Evolutionary conservation across 2,797 vertebrate species (phyloP).

Genomic region (Hydrophis major): DNA sequence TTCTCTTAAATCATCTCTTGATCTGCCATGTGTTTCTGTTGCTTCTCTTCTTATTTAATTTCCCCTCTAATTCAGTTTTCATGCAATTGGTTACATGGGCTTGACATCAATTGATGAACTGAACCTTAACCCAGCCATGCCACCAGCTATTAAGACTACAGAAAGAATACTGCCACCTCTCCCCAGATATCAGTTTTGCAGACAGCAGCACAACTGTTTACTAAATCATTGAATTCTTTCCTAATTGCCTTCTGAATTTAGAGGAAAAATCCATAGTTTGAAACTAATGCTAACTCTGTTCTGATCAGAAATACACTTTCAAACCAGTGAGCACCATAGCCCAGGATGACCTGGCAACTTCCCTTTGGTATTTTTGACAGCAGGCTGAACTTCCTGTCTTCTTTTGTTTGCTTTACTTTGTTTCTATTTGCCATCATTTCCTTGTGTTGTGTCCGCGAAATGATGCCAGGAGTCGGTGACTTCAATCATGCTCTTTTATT

Average conservation of each 20-base stretch:
- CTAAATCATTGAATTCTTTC: not conserved
- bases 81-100: not conserved
- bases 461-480: too few relatives aligned
- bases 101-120: not conserved
- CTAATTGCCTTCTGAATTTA: not conserved
- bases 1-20: not conserved
- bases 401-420: not conserved
- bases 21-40: not conserved
- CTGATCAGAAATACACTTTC: not conserved
- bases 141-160: not conserved
- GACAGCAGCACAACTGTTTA: not conserved
- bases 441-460: not conserved
- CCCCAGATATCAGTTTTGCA: not conserved
- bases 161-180: not conserved
- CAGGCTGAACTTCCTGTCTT: not conserved
- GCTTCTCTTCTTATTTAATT: not conserved
- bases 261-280: not conserved
- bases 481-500: too few relatives aligned
- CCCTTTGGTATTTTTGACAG: not conserved
- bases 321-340: not conserved
- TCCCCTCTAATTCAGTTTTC: not conserved
- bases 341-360: not conserved
- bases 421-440: slow-evolving; percentile 1
- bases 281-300: not conserved
- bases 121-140: not conserved